Evolutionary conservation across 2,113 vertebrate genomes (phyloP).

Genomic region (Chaenogobius annularis): DNA sequence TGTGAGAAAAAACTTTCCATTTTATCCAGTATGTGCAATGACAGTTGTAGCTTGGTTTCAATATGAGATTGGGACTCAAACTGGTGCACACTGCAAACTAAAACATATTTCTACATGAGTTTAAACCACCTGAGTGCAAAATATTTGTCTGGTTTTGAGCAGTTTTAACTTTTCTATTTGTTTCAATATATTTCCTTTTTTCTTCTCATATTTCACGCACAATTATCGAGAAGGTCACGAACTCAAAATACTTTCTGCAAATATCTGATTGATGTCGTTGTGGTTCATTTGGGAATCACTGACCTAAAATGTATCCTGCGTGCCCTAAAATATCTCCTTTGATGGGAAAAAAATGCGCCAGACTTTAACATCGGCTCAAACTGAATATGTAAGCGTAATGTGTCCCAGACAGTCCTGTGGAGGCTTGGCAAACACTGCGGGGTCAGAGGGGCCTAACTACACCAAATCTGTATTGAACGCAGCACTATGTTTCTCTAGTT

Average conservation of each 20-base stretch:
- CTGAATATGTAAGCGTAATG: background rate
- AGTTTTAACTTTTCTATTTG: no score
- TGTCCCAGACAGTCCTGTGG: constrained; percentile 42
- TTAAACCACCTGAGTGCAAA: no score
- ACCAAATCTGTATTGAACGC: background rate
- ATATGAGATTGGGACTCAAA: background rate
- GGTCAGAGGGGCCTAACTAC: constrained; percentile 45
- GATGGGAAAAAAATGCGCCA: background rate
- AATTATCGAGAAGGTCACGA: background rate
- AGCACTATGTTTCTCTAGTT: no score
- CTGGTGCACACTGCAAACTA: background rate
- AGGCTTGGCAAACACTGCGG: constrained; percentile 19
- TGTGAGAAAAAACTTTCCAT: background rate
- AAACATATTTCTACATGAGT: no score
- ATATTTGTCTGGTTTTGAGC: no score
- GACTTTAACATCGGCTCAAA: background rate
- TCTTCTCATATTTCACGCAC: no score
- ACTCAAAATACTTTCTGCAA: background rate
- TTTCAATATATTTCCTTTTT: no score
- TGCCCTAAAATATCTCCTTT: background rate
- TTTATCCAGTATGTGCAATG: constrained; percentile 1
- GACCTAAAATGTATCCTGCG: background rate
- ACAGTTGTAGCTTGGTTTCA: background rate
- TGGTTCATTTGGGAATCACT: background rate
- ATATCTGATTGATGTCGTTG: background rate